A percentile compares a stretch with the other conserved stretches of the same genome.
phyloP scores from a whole-genome alignment of 2,113 vertebrate species.

The Pangasianodon gigas region DNA sequence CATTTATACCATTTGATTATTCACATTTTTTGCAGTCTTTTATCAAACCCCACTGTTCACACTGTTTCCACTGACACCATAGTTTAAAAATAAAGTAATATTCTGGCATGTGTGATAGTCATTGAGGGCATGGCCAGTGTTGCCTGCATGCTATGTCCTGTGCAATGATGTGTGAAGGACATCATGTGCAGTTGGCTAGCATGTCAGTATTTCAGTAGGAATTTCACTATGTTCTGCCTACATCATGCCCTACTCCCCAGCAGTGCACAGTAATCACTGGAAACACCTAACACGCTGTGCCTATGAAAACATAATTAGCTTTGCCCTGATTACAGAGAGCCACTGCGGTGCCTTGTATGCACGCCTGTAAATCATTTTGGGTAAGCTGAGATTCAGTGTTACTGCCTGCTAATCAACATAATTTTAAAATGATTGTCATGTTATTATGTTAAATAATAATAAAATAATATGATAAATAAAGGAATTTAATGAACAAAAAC shows the following conservation, averaged over 20 bases:
- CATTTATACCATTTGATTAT: background rate
- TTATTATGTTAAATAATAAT: background rate
- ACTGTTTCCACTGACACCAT: slow-evolving; percentile 28
- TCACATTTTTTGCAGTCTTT: background rate
- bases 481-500: background rate
- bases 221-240: slow-evolving; percentile 26
- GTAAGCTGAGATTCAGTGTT: slow-evolving; percentile 21
- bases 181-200: slow-evolving; percentile 38
- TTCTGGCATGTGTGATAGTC: slow-evolving; percentile 7
- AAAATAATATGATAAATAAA: background rate
- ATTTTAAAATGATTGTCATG: background rate
- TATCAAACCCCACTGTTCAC: slow-evolving; percentile 15
- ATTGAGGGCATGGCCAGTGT: slow-evolving; percentile 17
- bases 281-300: slow-evolving; percentile 43
- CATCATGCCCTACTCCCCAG: slow-evolving; percentile 25
- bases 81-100: slow-evolving; percentile 31
- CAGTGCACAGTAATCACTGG: slow-evolving; percentile 33
- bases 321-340: slow-evolving; percentile 46
- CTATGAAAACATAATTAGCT: slow-evolving; percentile 55
- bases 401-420: slow-evolving; percentile 9
- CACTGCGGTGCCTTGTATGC: slow-evolving; percentile 22
- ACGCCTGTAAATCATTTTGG: slow-evolving; percentile 46
- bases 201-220: slow-evolving; percentile 35
- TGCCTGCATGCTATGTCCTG: slow-evolving; percentile 26
- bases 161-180: slow-evolving; percentile 52